Conservation (phyloP, 2,113 vertebrate species). For the Ginglymostoma cirratum region DNA sequence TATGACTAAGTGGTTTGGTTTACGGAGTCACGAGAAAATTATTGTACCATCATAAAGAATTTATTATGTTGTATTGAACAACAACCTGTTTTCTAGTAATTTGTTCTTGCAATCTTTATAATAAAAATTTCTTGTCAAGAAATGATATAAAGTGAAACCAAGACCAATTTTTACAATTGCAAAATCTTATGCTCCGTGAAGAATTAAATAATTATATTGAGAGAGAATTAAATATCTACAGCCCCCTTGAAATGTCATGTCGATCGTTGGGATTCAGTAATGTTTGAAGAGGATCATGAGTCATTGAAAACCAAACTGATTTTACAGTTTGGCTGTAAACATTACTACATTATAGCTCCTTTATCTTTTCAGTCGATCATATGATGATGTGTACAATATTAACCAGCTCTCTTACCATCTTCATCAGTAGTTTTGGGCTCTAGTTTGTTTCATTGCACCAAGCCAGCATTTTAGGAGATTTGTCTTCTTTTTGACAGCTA, state of each 20-base stretch:
- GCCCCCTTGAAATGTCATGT: background rate
- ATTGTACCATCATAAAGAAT: background rate
- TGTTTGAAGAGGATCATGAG: background rate
- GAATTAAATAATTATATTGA: background rate
- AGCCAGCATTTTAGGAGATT: background rate
- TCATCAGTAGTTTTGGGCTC: background rate
- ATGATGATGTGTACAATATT: background rate
- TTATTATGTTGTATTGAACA: background rate
- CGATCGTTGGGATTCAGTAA: background rate
- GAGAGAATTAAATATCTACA: background rate
- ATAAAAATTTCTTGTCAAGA: background rate
- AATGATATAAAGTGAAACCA: background rate
- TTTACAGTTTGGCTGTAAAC: background rate
- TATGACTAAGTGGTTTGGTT: background rate
- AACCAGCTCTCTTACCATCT: background rate
- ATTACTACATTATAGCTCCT: background rate
- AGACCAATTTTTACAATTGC: background rate
- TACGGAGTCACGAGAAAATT: background rate
- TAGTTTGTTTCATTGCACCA: background rate
- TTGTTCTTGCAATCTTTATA: background rate
- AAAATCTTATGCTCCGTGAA: background rate
- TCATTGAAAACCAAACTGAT: background rate
- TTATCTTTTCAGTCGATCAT: background rate
- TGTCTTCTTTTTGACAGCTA: background rate
- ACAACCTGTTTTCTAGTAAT: background rate